Evolutionary conservation across 2,113 vertebrate species (phyloP), one percentile per base, ranked within the genome.

Genomic region (Tylochromis polylepis): DNA sequence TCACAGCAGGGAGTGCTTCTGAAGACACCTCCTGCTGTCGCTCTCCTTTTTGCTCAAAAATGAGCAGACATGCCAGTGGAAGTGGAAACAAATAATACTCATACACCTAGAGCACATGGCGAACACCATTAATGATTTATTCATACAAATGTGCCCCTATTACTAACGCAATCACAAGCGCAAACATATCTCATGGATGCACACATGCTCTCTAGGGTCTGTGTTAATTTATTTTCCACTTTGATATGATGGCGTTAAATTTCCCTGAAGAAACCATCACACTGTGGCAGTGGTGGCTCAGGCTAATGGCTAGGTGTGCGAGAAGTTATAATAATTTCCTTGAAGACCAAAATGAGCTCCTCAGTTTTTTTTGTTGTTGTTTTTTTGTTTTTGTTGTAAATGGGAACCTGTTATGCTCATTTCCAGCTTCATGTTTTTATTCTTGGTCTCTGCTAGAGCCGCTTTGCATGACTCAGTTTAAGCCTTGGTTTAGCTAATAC

Each of bases 1-100:
- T 96, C 93, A 87, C 93, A 85, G 90, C 92, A 94, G 95, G 96
- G 95, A 91, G 84, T 67, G 82, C 94, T 93, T 88, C 92, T 82
- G 29, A 78, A 84, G 92, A 91, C 93, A 88, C 85, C 70, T 85
- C 90, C 90, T 60, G 81, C 81, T 94, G 93, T 91, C 85, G 85
- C 5, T 8, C 70, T 93, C 88, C 92, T 78, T 41, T 36, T 29
- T 16, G 4, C 22, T 7, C 53, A 81, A 59, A 88, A 41, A 89
- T 55, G 79, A 75, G 51, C 62, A 72, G 14, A 60, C 24, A 6
- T n/a, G 18, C 34, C 58, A 38, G 78, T 81, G 60, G 55, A 80
- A 62, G 77, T 22, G 77, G 75, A 79, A 57, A 87, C 70, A 80
- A 83, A 87, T 83, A 87, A 83, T 36, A 84, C 6, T 36, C 41